A percentile compares a stretch with the other conserved stretches of the same genome.
Conservation (phyloP, 1,140 invertebrate species). For the Neocloeon triangulifer region DNA sequence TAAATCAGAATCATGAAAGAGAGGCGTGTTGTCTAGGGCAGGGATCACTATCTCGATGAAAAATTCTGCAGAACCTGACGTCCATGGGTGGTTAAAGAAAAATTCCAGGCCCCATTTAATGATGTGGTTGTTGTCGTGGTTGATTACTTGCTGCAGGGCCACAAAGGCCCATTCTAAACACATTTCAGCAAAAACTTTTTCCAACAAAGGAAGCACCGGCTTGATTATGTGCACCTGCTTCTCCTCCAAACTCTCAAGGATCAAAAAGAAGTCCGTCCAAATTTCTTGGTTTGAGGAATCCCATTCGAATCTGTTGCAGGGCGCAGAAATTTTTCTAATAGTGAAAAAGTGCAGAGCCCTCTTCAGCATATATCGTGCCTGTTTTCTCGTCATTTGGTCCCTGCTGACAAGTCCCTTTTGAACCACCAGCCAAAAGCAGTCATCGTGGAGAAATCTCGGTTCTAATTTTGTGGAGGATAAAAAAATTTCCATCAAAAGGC, state of each 20-base stretch:
- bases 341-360: constrained; percentile 12
- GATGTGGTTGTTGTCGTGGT: constrained; percentile 21
- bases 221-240: constrained; percentile 32
- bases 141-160: constrained; percentile 18
- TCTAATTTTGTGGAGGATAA: no score
- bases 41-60: no score
- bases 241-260: constrained; percentile 31
- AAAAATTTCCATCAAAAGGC: no score
- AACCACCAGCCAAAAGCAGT: constrained; percentile 10
- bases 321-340: constrained; percentile 11
- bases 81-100: constrained; percentile 5
- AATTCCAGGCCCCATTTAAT: constrained; percentile 18
- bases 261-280: constrained; percentile 19
- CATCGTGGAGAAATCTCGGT: constrained; percentile 1
- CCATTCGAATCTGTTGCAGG: constrained; percentile 4
- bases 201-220: constrained; percentile 21
- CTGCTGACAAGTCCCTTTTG: constrained; percentile 7
- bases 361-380: constrained; percentile 17
- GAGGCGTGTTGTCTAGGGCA: no score
- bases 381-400: constrained; percentile 13
- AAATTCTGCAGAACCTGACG: no score
- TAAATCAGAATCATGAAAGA: no score
- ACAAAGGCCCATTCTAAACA: constrained; percentile 17
- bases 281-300: constrained; percentile 7
- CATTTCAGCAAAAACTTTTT: constrained; percentile 14